These are phyloP conservation scores for Halocynthia aurantium DNA, from an alignment of 23 tunicate species.

Conservation along the genomic window DNA sequence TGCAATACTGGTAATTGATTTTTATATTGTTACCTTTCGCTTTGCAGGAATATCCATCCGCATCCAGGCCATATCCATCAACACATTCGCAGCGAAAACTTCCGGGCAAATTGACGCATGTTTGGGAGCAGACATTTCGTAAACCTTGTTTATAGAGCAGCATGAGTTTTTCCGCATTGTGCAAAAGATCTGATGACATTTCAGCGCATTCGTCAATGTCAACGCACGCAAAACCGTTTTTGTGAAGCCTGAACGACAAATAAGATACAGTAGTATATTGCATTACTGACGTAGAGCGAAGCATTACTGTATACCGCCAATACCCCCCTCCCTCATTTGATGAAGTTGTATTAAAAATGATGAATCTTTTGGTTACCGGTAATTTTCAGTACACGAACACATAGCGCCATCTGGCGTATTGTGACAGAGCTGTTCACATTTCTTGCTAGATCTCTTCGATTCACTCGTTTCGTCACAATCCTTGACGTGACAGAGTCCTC, in stretches of 20 bases:
- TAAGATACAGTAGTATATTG: background rate
- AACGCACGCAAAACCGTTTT: conserved; percentile 6
- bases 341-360: background rate
- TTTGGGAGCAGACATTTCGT: conserved; percentile 2
- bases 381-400: conserved; percentile 6
- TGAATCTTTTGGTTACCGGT: background rate
- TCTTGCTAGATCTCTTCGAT: no score
- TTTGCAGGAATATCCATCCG: conserved; percentile 16
- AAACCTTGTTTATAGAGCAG: conserved; percentile 3
- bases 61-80: conserved; percentile 10
- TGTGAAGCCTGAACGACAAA: background rate
- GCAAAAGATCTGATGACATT: conserved; percentile 5
- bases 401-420: conserved; percentile 13
- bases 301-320: no score
- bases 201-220: conserved; percentile 22
- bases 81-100: conserved; percentile 14
- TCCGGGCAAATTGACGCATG: conserved; percentile 10
- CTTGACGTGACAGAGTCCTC: conserved; percentile 13
- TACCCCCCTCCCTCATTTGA: no score
- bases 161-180: conserved; percentile 7
- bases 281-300: background rate
- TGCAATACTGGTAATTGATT: no score
- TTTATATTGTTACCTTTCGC: background rate
- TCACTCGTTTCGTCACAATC: background rate
- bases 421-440: conserved; percentile 23